These are phyloP conservation scores for Okamejei kenojei DNA, from an alignment of 2,797 vertebrate species.

Conservation along the genomic window DNA sequence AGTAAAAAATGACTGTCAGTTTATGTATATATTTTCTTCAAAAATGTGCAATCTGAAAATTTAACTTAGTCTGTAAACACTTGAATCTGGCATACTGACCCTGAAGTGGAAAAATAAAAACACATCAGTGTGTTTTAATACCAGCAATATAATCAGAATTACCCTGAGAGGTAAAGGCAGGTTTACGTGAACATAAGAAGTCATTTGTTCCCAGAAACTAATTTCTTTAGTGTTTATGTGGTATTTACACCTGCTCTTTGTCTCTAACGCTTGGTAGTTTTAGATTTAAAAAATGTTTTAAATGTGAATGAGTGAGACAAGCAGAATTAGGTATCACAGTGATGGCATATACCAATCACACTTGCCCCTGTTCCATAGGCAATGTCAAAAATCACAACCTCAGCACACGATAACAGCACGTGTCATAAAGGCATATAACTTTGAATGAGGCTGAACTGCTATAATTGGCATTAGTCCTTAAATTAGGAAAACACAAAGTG, in stretches of 20 bases:
- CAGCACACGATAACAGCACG: not conserved
- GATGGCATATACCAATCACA: not conserved
- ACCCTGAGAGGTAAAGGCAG: conserved; percentile 41
- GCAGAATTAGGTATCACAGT: not conserved
- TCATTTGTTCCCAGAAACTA: conserved; percentile 25
- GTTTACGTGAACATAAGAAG: not conserved
- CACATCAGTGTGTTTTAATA: conserved; percentile 4
- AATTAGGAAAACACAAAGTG: not conserved
- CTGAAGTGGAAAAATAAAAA: conserved; percentile 15
- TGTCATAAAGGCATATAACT: not conserved
- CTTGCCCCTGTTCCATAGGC: not conserved
- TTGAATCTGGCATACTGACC: conserved; percentile 28
- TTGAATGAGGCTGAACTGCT: not conserved
- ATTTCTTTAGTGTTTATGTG: conserved; percentile 5
- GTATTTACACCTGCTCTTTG: not conserved
- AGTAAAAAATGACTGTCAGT: not conserved
- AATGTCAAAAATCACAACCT: not conserved
- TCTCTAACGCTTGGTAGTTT: conserved; percentile 2
- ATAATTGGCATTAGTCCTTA: not conserved
- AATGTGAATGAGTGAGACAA: not conserved
- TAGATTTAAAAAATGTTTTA: not conserved
- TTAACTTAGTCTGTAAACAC: conserved; percentile 28
- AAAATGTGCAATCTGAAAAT: conserved; percentile 33
- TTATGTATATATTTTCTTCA: not conserved
- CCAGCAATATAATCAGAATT: conserved; percentile 27